Evolutionary conservation across 2,888 invertebrate species (phyloP).

Genomic region (Gastracanthus pulcherrimus): DNA sequence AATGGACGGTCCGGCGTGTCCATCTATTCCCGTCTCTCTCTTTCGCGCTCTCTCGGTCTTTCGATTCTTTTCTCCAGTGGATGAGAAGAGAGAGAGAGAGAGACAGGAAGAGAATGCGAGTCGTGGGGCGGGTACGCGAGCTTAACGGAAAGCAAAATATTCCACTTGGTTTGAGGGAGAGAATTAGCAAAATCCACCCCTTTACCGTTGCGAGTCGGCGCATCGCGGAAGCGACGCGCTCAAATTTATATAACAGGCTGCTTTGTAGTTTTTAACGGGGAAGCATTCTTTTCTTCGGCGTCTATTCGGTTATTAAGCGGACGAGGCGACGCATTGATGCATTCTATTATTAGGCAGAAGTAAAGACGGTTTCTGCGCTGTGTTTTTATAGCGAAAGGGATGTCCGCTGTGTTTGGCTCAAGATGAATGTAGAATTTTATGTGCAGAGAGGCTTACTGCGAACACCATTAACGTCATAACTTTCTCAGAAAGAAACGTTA

Average conservation of each 20-base stretch:
- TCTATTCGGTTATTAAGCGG: conserved; percentile 16
- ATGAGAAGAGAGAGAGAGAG: neutral
- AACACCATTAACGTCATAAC: neutral
- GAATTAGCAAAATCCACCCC: conserved; percentile 10
- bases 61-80: neutral
- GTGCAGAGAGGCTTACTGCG: neutral
- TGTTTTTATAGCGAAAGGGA: neutral
- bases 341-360: neutral
- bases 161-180: neutral
- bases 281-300: neutral
- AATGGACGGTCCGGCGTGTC: neutral
- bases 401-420: no score
- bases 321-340: neutral
- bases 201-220: conserved; percentile 1
- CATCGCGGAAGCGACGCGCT: conserved; percentile 6
- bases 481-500: neutral
- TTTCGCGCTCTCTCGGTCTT: conserved; percentile 6
- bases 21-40: conserved; percentile 19
- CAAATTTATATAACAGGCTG: conserved; percentile 1
- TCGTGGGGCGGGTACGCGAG: conserved; percentile 4
- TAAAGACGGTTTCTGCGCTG: neutral
- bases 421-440: no score
- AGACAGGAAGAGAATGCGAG: neutral
- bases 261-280: neutral
- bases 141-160: conserved; percentile 46